These are phyloP conservation scores for Cheilosia scutellata DNA, from an alignment of 2,888 invertebrate genomes.

Conservation along the genomic window DNA sequence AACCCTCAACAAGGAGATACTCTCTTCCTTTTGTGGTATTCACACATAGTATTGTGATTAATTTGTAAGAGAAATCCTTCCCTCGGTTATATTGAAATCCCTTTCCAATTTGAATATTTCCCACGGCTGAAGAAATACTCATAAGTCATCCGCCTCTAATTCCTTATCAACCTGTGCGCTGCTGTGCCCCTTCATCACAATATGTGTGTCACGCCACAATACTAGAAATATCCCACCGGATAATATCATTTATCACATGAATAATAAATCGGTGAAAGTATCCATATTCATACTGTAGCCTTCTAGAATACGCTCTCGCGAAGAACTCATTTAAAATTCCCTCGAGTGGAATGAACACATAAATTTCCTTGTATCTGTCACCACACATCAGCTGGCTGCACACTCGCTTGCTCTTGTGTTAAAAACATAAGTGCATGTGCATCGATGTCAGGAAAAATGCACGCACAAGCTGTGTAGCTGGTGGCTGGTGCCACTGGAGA, in stretches of 20 bases:
- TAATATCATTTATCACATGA: constrained; percentile 10
- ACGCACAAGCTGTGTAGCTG: neutral
- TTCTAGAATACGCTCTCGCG: constrained; percentile 1
- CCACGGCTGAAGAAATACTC: neutral
- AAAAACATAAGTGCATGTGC: constrained; percentile 23
- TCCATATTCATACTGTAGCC: constrained; percentile 9
- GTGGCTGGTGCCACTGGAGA: constrained; percentile 1
- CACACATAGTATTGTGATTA: no score
- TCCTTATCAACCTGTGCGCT: neutral
- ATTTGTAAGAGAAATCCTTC: neutral
- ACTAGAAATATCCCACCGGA: neutral
- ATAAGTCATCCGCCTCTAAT: neutral
- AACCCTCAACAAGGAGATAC: no score
- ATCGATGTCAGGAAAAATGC: constrained; percentile 15
- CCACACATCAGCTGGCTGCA: constrained; percentile 52
- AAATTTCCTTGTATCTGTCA: constrained; percentile 51
- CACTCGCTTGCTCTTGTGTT: constrained; percentile 32
- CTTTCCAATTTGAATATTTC: neutral
- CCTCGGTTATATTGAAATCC: neutral
- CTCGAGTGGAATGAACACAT: constrained; percentile 38
- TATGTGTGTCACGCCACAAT: neutral
- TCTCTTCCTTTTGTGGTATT: no score
- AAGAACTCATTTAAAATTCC: constrained; percentile 54
- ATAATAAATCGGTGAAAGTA: constrained; percentile 45
- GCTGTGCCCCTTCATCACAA: neutral